phyloP scores from a whole-genome alignment of 2,113 vertebrate species.

The Gavia stellata region DNA sequence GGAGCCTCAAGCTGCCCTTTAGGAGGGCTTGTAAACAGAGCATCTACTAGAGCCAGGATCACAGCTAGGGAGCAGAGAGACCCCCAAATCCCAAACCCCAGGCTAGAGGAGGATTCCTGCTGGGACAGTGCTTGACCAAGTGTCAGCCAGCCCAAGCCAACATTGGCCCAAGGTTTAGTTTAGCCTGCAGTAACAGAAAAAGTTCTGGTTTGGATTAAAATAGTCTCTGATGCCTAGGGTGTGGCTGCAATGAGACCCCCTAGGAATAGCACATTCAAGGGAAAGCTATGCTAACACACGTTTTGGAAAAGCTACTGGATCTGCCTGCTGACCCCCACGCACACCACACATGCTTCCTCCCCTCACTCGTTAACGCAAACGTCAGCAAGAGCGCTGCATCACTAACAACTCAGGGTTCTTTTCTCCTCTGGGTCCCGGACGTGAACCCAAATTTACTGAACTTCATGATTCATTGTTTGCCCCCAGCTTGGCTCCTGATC shows the following conservation, averaged over 20 bases:
- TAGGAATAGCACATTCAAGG: neutral
- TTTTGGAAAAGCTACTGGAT: neutral
- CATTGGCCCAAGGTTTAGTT: neutral
- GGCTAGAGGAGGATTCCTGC: neutral
- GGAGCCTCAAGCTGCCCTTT: neutral
- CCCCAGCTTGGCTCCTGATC: neutral
- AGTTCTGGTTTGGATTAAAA: neutral
- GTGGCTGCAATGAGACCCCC: neutral
- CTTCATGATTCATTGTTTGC: neutral
- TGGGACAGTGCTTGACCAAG: neutral
- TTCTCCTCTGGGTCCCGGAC: neutral
- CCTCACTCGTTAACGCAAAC: neutral
- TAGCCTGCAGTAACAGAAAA: neutral
- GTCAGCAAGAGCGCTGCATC: neutral
- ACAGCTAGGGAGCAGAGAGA: neutral
- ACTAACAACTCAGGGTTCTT: neutral
- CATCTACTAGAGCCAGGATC: neutral
- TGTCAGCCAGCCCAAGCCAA: neutral
- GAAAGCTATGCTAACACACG: neutral
- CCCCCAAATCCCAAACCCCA: neutral
- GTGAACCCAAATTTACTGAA: neutral
- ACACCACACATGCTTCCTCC: neutral
- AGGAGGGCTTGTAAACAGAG: neutral
- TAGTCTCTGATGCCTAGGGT: neutral
- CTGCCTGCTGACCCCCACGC: neutral